Percentiles rank a stretch among this genome's conserved stretches.
Conservation (phyloP, 1,140 invertebrate species). For the Venturia canescens region DNA sequence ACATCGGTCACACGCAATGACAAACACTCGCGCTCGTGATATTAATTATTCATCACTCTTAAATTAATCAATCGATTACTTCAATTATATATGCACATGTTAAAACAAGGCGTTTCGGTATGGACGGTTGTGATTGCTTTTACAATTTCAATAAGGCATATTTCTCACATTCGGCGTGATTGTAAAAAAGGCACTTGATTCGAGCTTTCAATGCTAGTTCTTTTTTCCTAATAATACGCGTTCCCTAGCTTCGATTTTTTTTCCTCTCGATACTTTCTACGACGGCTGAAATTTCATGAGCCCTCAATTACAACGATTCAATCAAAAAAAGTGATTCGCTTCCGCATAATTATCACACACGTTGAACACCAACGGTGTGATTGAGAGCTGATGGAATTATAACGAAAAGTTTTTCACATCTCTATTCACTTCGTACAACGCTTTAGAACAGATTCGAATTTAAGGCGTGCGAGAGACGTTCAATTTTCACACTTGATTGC, state of each 20-base stretch:
- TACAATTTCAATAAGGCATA: constrained; percentile 20
- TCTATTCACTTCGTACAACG: too few relatives aligned
- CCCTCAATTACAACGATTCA: background rate
- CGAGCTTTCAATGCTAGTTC: background rate
- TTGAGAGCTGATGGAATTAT: too few relatives aligned
- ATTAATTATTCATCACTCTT: too few relatives aligned
- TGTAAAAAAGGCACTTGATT: constrained; percentile 48
- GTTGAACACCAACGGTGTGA: too few relatives aligned
- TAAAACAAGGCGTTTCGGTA: constrained; percentile 65
- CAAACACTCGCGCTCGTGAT: too few relatives aligned
- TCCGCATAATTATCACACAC: too few relatives aligned
- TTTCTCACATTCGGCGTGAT: constrained; percentile 23
- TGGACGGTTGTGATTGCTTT: constrained; percentile 71
- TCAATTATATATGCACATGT: constrained; percentile 58
- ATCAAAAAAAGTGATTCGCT: background rate
- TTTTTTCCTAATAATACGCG: constrained; percentile 1
- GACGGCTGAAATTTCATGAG: background rate
- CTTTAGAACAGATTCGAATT: too few relatives aligned
- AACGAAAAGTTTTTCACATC: too few relatives aligned
- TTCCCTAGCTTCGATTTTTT: background rate
- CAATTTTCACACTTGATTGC: too few relatives aligned
- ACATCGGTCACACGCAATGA: too few relatives aligned
- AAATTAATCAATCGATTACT: constrained; percentile 63
- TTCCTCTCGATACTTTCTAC: background rate
- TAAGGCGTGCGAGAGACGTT: too few relatives aligned